Evolutionary conservation across 2,888 invertebrate species (phyloP), one percentile per base, ranked within the genome.

Genomic region (Stenoptilia bipunctidactyla): DNA sequence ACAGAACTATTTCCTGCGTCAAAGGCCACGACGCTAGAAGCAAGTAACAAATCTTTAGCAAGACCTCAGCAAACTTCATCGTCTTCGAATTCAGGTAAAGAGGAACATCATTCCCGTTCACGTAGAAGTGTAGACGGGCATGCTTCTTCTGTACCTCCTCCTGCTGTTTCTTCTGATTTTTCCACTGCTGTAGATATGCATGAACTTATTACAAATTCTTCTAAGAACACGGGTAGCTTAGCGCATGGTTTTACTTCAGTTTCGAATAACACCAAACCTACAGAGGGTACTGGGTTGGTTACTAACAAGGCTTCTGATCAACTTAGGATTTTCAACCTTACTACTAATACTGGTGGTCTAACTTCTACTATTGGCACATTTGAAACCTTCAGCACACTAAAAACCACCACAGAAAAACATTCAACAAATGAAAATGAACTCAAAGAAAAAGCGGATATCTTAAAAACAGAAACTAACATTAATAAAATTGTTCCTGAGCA

Each of bases 91-190:
- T 73, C 85, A 74, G 88, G 88, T 77, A 86, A 82, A 58, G 57
- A 53, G 46, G 70, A 61, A 49, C 66, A 55, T 64, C 87, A 77
- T 74, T 82, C 66, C 57, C 90, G 88, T 80, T 89, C 84, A 74
- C 92, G 89, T 90, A 91, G 88, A 87, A 87, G 87, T 74, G 86
- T 85, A 82, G 87, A 85, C 74, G 86, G 79, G 88, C 88, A 85
- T 87, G 87, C 76, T 73, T 74, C 73, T 68, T 69, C 58, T 61
- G 53, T 60, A 55, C 55, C 39, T 36, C 38, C 62, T 56, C 57
- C 64, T 62, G 62, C 68, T 68, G 51, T 68, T 66, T 66, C 73
- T 69, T 67, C 66, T 49, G 65, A 70, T 54, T 64, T 72, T 74
- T 67, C 73, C 60, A 64, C 68, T 49, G 37, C 51, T 67, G 77